Percentiles rank a stretch among this genome's conserved stretches.
phyloP scores from a whole-genome alignment of 1,140 invertebrate species.

The Oryctes rhinoceros region DNA sequence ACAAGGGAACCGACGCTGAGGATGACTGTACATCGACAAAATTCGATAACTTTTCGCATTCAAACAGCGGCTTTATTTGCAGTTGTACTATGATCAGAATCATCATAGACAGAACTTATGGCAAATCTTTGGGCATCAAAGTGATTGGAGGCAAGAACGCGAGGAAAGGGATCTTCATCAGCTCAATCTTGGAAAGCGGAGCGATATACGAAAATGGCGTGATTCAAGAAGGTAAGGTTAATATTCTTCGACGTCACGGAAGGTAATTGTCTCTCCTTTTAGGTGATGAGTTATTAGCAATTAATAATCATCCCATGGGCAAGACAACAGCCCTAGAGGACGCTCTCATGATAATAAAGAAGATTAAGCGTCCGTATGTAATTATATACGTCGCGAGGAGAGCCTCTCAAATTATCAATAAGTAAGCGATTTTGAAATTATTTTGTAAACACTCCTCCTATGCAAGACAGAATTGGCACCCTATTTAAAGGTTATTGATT shows the following conservation, averaged over 20 bases:
- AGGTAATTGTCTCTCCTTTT: too few relatives aligned
- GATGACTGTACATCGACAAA: too few relatives aligned
- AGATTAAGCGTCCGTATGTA: not conserved
- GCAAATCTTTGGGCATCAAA: not conserved
- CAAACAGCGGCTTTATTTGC: too few relatives aligned
- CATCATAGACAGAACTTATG: not conserved
- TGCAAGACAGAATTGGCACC: not conserved
- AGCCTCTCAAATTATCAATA: not conserved
- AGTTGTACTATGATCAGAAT: not conserved
- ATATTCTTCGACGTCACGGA: not conserved
- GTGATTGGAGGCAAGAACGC: not conserved
- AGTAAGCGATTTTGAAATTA: not conserved
- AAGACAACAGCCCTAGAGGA: not conserved
- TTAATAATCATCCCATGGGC: not conserved
- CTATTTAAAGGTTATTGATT: not conserved
- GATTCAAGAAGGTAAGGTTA: not conserved
- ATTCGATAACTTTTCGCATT: too few relatives aligned
- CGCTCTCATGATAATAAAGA: not conserved
- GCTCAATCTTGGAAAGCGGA: not conserved
- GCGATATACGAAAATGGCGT: not conserved
- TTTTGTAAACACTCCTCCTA: too few relatives aligned
- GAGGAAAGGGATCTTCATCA: not conserved
- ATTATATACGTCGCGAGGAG: not conserved
- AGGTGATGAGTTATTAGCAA: not conserved
- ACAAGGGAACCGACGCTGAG: too few relatives aligned